Base-by-base conservation (phyloP, 2,888 invertebrate species). In the Sisyra nigra region DNA sequence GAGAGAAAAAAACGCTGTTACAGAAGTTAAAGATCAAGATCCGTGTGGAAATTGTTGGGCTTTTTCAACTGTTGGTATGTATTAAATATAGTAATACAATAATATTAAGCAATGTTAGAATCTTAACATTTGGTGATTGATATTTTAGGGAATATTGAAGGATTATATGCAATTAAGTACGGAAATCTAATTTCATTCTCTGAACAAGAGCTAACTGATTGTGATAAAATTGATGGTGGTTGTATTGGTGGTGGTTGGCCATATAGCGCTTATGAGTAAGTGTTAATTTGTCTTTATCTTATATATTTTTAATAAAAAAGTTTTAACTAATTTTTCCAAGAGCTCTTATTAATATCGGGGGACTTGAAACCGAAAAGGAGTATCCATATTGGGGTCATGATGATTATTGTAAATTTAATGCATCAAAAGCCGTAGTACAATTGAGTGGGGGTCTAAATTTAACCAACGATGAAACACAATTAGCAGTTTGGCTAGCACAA, bases 151-250 rank as follows among this genome's bases (percentile, higher is more conserved):
- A 97, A 97, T 57, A 73, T 98, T 43, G 97, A 98, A 62, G 94
- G 96, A 1, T 81, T 88, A 51, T 91, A 89, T 71, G 88, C 89
- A 42, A 68, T 93, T 41, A 78, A 83, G 54, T 75, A 81, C 39
- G 78, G 78, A 2, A 64, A 80, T 41, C 66, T 94, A 41, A 55
- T 87, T 36, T 85, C 89, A 7, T 74, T 93, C 17, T 94, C 93
- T 0, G 94, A 96, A 58, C 94, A 96, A 65, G 92, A 93, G 59
- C 62, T 98, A 47, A 84, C 98, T 14, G 97, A 97, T 64, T 98
- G 97, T 61, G 97, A 97, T 61, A 82, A 76, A 46, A 58, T 80
- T 30, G 96, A 97, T 60, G 66, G 81, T 6, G 97, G 93, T 1
- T 98, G 97, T 60, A 75, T 79, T 50, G 97, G 84, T 4, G 84